Conservation (phyloP, 1,140 invertebrate genomes). For the Drosophila lacteicornis region DNA sequence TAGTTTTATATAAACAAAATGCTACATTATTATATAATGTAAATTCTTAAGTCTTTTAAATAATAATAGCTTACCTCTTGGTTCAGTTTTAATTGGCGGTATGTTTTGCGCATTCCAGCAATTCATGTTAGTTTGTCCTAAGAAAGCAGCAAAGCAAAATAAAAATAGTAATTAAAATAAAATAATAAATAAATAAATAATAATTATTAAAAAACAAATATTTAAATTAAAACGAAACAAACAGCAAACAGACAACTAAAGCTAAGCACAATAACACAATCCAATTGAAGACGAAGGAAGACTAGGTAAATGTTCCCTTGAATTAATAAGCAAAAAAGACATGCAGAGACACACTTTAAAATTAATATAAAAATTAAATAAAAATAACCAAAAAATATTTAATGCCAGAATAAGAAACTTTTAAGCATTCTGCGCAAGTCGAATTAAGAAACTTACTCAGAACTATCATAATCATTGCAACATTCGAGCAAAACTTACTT, state of each 20-base stretch:
- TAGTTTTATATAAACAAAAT: no score
- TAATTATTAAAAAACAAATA: conserved; percentile 12
- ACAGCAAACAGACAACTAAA: conserved; percentile 3
- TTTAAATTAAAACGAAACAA: conserved; percentile 7
- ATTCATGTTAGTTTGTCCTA: conserved; percentile 72
- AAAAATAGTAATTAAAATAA: conserved; percentile 8
- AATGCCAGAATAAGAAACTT: not conserved
- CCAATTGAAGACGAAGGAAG: not conserved
- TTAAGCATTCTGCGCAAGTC: not conserved
- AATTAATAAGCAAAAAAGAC: not conserved
- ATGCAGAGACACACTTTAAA: not conserved
- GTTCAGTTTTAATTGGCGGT: conserved; percentile 83
- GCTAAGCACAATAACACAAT: not conserved
- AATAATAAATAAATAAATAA: not conserved
- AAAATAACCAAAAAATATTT: not conserved
- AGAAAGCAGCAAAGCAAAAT: conserved; percentile 20
- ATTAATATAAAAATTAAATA: not conserved
- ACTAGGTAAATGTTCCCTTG: not conserved
- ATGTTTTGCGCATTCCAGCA: conserved; percentile 80
- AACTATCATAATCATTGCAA: not conserved
- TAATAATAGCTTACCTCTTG: conserved; percentile 65
- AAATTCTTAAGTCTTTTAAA: no score
- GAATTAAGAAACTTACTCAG: conserved; percentile 52
- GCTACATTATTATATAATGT: no score
- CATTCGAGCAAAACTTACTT: conserved; percentile 60